A percentile compares a stretch with the other conserved stretches of the same genome.
phyloP scores from a whole-genome alignment of 2,888 invertebrate species.

The Napeogenes sylphis region DNA sequence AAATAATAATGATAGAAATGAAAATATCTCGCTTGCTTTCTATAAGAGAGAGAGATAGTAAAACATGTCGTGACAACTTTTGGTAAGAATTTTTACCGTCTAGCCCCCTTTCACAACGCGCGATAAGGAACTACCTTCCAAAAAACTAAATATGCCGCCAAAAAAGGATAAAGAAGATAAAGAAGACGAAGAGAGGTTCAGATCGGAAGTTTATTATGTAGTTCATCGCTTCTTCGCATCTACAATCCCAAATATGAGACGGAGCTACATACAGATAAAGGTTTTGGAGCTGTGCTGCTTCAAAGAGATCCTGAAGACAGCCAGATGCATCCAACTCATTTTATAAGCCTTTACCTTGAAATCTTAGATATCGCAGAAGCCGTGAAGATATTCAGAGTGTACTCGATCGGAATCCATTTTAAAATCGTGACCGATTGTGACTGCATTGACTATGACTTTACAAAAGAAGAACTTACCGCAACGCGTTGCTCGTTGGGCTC shows the following conservation, averaged over 20 bases:
- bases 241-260: conserved; percentile 23
- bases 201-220: conserved; percentile 18
- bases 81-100: too few relatives aligned
- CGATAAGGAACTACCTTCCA: too few relatives aligned
- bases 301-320: conserved; percentile 25
- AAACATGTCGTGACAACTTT: too few relatives aligned
- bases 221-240: conserved; percentile 25
- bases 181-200: too few relatives aligned
- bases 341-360: conserved; percentile 34
- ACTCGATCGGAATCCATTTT: conserved; percentile 31
- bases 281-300: conserved; percentile 29
- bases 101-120: too few relatives aligned
- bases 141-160: too few relatives aligned
- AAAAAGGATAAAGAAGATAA: too few relatives aligned
- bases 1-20: too few relatives aligned
- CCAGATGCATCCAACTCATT: conserved; percentile 27
- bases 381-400: conserved; percentile 31
- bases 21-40: too few relatives aligned
- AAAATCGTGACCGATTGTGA: conserved; percentile 26
- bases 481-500: conserved; percentile 34
- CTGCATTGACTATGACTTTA: conserved; percentile 34
- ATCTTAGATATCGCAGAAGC: conserved; percentile 29
- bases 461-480: conserved; percentile 36
- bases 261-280: conserved; percentile 32
- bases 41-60: too few relatives aligned